Conservation (phyloP, 2,797 vertebrate genomes). For the Sarcoramphus papa region DNA sequence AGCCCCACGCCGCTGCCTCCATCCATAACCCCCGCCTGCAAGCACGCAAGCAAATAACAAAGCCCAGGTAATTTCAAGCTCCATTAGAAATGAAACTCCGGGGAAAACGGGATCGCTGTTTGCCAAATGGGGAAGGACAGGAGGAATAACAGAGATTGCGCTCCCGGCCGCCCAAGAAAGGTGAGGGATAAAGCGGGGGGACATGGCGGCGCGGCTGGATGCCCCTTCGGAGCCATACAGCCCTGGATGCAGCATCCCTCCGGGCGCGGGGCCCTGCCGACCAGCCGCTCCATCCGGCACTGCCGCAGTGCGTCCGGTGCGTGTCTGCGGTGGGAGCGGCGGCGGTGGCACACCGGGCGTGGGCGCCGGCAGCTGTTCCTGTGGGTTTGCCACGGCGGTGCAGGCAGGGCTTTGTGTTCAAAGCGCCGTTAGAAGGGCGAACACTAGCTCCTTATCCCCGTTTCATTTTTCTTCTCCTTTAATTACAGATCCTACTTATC, state of each 20-base stretch:
- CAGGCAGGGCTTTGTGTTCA: slow-evolving; percentile 45
- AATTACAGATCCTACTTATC: slow-evolving; percentile 69
- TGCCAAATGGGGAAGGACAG: slow-evolving; percentile 32
- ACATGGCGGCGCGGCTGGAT: neutral
- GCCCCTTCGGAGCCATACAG: rapidly evolving
- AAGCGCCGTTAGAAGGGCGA: slow-evolving; percentile 20
- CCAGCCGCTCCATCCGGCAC: neutral
- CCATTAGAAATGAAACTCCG: slow-evolving; percentile 38
- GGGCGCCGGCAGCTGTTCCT: neutral
- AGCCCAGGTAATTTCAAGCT: slow-evolving; percentile 64
- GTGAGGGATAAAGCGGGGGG: neutral
- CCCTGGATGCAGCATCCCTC: neutral
- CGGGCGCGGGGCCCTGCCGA: neutral
- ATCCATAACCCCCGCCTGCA: neutral
- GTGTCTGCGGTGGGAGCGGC: rapidly evolving
- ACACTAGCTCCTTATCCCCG: slow-evolving; percentile 15
- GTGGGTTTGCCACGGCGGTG: neutral
- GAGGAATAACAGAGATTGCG: neutral
- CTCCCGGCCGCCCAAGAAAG: neutral
- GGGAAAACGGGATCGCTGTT: neutral
- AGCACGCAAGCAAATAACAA: neutral
- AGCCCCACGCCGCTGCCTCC: neutral
- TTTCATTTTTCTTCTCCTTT: slow-evolving; percentile 63
- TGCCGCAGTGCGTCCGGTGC: rapidly evolving
- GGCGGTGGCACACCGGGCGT: rapidly evolving